phyloP scores from a whole-genome alignment of 2,797 vertebrate genomes.

The Trematomus bernacchii region DNA sequence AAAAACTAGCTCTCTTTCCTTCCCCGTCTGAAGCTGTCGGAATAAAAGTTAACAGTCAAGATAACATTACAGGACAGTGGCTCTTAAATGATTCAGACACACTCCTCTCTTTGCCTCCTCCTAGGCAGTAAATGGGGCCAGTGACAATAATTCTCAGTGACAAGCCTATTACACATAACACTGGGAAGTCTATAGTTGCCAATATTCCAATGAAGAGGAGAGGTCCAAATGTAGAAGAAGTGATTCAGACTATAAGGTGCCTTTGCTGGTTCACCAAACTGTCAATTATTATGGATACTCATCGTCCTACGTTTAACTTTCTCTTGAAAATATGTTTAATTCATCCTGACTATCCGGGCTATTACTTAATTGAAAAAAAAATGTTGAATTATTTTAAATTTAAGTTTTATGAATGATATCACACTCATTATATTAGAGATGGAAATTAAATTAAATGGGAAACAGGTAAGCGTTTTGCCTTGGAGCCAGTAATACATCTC shows the following conservation, averaged over 20 bases:
- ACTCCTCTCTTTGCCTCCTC: conserved; percentile 46
- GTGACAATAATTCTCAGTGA: conserved; percentile 77
- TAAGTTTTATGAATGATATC: conserved; percentile 17
- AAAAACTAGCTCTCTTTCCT: conserved; percentile 17
- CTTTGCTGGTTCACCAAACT: conserved; percentile 6
- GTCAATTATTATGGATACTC: conserved; percentile 14
- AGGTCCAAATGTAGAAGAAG: conserved; percentile 43
- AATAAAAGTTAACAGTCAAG: conserved; percentile 66
- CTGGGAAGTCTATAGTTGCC: conserved; percentile 55
- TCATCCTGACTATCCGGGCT: background rate
- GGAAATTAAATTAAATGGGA: conserved; percentile 31
- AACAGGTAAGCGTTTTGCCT: conserved; percentile 52
- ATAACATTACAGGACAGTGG: conserved; percentile 65
- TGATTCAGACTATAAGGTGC: conserved; percentile 21
- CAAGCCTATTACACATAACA: conserved; percentile 74
- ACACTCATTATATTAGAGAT: conserved; percentile 17
- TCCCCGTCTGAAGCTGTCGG: conserved; percentile 35
- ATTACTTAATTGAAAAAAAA: background rate
- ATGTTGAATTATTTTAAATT: background rate
- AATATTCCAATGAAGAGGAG: conserved; percentile 48
- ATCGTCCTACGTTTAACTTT: background rate
- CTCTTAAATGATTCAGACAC: conserved; percentile 69
- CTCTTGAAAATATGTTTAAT: background rate
- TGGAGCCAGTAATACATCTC: conserved; percentile 47
- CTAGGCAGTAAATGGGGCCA: conserved; percentile 61